A percentile compares a stretch with the other conserved stretches of the same genome.
Evolutionary conservation across 2,888 invertebrate species (phyloP).

Genomic region (Bombyx huttoni): DNA sequence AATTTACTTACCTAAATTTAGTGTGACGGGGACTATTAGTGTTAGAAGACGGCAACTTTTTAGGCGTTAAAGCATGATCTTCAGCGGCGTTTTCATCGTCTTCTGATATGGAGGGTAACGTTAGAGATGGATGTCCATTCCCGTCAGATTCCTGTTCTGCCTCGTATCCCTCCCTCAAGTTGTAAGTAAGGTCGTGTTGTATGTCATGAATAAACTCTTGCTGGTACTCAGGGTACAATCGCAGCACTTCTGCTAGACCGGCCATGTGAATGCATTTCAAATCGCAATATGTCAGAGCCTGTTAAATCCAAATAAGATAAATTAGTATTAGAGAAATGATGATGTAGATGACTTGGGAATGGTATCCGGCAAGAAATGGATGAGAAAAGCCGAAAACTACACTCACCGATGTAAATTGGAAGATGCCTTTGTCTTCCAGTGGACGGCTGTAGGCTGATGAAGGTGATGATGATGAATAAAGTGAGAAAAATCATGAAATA

Average conservation of each 20-base stretch:
- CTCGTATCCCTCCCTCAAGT: slow-evolving; percentile 93
- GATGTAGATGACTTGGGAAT: too few species aligned
- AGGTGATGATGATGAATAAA: too few species aligned
- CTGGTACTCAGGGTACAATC: slow-evolving; percentile 94
- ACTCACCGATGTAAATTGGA: too few species aligned
- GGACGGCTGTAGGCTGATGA: too few species aligned
- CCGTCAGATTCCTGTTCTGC: slow-evolving; percentile 85
- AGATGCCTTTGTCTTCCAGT: too few species aligned
- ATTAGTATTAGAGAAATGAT: neutral
- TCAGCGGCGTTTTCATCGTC: slow-evolving; percentile 93
- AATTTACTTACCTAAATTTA: slow-evolving; percentile 60
- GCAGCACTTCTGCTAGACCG: slow-evolving; percentile 89
- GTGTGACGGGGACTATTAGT: slow-evolving; percentile 78
- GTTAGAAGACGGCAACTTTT: slow-evolving; percentile 70
- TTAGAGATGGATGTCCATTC: slow-evolving; percentile 84
- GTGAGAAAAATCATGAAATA: too few species aligned
- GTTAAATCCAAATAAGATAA: slow-evolving; percentile 13
- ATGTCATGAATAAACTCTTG: slow-evolving; percentile 95
- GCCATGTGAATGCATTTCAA: slow-evolving; percentile 94
- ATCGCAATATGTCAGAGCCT: slow-evolving; percentile 96
- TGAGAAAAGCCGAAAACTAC: too few species aligned
- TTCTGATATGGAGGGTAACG: slow-evolving; percentile 93
- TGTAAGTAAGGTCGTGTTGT: slow-evolving; percentile 95
- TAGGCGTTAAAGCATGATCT: slow-evolving; percentile 76
- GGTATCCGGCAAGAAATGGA: too few species aligned